Evolutionary conservation across 2,797 vertebrate genomes (phyloP), one percentile per base, ranked within the genome.

Genomic region (Channallabes apus): DNA sequence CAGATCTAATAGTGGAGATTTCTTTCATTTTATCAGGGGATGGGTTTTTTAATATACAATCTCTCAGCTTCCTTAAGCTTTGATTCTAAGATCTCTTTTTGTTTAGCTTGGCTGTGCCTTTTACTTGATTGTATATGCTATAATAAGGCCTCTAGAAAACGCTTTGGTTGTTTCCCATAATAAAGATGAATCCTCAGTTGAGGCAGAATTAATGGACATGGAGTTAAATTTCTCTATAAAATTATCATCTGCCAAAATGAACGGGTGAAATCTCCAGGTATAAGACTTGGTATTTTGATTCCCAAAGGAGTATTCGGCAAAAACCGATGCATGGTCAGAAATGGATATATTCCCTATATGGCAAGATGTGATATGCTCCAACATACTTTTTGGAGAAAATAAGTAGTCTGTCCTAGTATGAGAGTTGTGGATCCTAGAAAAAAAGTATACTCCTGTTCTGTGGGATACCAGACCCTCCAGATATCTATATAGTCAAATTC

Each of bases 121-220:
- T 22, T 59, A 7, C 58, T 59, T 61, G 41, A 46, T 46, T 46
- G 41, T 46, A 46, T 41, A 41, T 41, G 41, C 41, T 41, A 41
- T 41, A 41, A 41, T 41, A 41, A 35, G 35, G 35, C 35, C 35
- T 35, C 84, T 86, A 56, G 77, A 29, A 64, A 80, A 82, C 2
- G 87, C 82, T 54, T 84, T 82, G 2, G 27, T 22, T 27, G 82
- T 86, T 76, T 86, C 82, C 78, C 68, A 84, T 32, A 84, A 2
- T 5, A 78, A 35, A 1, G 65, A 82, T n/a, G 41, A 12, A 17
- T 81, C 11, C 24, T 29, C 64, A 4, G 29, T 32, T 17, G 65
- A 35, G 65, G 29, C 68, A 8, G 62, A 77, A 0, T 86, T 86
- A n/a, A 84, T 82, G 2, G 82, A 46, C 4, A 84, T 27, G 4